phyloP scores from a whole-genome alignment of 2,888 invertebrate species.

The Acrobasis suavella region DNA sequence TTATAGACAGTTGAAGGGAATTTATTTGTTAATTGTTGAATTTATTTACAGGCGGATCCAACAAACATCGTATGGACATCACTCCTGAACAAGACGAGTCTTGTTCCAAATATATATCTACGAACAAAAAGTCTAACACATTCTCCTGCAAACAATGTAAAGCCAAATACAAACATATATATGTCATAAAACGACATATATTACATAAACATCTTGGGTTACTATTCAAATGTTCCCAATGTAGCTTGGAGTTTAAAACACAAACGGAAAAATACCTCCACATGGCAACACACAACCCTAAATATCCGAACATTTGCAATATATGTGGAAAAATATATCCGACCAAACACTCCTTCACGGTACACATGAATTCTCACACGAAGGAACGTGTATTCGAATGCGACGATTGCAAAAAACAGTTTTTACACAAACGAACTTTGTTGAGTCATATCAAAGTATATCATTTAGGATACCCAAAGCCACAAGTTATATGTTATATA shows the following conservation, averaged over 20 bases:
- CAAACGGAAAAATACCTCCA: not conserved
- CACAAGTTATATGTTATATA: constrained; percentile 33
- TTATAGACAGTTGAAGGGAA: too few relatives aligned
- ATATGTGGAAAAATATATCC: constrained; percentile 28
- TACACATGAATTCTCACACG: constrained; percentile 30
- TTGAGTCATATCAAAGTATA: constrained; percentile 32
- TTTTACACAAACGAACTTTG: constrained; percentile 27
- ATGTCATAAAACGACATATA: constrained; percentile 27
- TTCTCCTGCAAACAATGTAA: constrained; percentile 32
- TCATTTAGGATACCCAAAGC: constrained; percentile 34
- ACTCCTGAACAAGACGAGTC: too few relatives aligned
- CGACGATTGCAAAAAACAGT: constrained; percentile 36
- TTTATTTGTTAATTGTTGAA: too few relatives aligned
- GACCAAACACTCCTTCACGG: not conserved
- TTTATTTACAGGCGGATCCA: too few relatives aligned
- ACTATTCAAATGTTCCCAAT: constrained; percentile 23
- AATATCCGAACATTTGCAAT: constrained; percentile 9
- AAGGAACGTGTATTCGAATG: constrained; percentile 29
- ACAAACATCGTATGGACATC: too few relatives aligned
- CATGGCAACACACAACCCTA: constrained; percentile 7
- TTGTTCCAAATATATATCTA: not conserved
- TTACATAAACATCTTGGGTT: not conserved
- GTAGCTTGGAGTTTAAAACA: constrained; percentile 1
- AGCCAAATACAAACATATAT: not conserved
- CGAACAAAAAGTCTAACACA: constrained; percentile 7